Percentiles rank a stretch among this genome's conserved stretches.
Evolutionary conservation across 2,888 invertebrate genomes (phyloP).

Genomic region (Cabera pusaria): DNA sequence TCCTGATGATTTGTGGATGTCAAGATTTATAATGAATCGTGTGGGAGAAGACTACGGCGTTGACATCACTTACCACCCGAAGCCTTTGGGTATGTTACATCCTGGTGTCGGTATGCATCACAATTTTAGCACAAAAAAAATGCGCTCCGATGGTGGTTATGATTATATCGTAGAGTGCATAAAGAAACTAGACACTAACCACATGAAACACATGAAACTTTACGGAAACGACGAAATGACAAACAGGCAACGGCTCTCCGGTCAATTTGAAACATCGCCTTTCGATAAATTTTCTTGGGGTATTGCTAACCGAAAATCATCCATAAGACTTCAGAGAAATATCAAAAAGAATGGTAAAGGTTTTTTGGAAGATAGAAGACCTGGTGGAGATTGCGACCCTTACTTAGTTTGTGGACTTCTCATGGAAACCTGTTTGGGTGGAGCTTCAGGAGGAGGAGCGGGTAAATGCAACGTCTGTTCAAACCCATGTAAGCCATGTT

Average conservation of each 20-base stretch:
- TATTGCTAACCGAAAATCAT: conserved; percentile 95
- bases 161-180: conserved; percentile 93
- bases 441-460: background rate
- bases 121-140: conserved; percentile 94
- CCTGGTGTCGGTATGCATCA: conserved; percentile 94
- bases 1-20: conserved; percentile 94
- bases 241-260: conserved; percentile 96
- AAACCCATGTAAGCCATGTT: too few species aligned
- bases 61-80: conserved; percentile 87
- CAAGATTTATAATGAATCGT: conserved; percentile 91
- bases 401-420: conserved; percentile 85
- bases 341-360: conserved; percentile 95
- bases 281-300: conserved; percentile 96
- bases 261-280: conserved; percentile 96
- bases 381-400: conserved; percentile 95
- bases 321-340: conserved; percentile 94
- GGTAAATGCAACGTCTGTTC: too few species aligned
- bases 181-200: conserved; percentile 93
- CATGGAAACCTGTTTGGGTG: conserved; percentile 63
- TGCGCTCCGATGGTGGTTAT: conserved; percentile 91
- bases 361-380: conserved; percentile 96
- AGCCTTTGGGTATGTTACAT: conserved; percentile 92
- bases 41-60: conserved; percentile 94
- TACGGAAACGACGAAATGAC: conserved; percentile 96
- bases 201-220: conserved; percentile 94